Evolutionary conservation across 1,140 invertebrate species (phyloP).

Genomic region (Brachionus paranguensis): DNA sequence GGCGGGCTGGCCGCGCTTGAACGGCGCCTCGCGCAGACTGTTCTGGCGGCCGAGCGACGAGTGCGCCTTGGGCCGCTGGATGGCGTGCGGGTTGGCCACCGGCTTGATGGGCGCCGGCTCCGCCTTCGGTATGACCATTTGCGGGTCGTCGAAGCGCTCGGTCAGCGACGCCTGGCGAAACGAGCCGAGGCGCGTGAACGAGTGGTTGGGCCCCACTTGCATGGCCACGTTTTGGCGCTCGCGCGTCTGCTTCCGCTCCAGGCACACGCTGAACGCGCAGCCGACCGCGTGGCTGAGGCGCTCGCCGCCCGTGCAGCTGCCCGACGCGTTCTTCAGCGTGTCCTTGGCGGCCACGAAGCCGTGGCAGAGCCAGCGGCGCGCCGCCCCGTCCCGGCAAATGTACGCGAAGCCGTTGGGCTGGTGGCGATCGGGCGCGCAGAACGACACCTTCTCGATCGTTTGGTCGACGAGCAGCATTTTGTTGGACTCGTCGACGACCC

Average conservation of each 20-base stretch:
- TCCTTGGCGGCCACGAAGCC: slow-evolving; percentile 84
- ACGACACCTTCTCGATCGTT: slow-evolving; percentile 99
- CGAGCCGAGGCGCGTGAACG: slow-evolving; percentile 83
- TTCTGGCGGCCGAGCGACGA: neutral
- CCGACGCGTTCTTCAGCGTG: neutral
- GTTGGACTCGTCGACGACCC: slow-evolving; percentile 96
- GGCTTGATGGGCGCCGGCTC: neutral
- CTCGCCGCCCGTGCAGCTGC: slow-evolving; percentile 65
- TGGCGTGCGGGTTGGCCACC: slow-evolving; percentile 3
- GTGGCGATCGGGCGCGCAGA: slow-evolving; percentile 96
- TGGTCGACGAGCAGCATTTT: slow-evolving; percentile 98
- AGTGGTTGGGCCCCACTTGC: slow-evolving; percentile 85
- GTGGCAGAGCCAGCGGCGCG: slow-evolving; percentile 96
- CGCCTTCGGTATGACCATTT: slow-evolving; percentile 46
- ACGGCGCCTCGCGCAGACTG: neutral
- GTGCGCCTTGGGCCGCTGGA: slow-evolving; percentile 8
- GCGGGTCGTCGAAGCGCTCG: slow-evolving; percentile 66
- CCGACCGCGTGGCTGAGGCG: slow-evolving; percentile 95
- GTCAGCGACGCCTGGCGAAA: slow-evolving; percentile 74
- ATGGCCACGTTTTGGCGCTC: slow-evolving; percentile 77
- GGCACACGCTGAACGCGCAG: slow-evolving; percentile 94
- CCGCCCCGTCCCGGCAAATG: slow-evolving; percentile 77
- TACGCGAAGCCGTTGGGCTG: slow-evolving; percentile 95
- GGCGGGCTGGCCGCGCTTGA: neutral
- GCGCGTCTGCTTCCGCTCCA: slow-evolving; percentile 92